Conservation (phyloP, 2,113 vertebrate genomes). For the Proterorhinus semilunaris region DNA sequence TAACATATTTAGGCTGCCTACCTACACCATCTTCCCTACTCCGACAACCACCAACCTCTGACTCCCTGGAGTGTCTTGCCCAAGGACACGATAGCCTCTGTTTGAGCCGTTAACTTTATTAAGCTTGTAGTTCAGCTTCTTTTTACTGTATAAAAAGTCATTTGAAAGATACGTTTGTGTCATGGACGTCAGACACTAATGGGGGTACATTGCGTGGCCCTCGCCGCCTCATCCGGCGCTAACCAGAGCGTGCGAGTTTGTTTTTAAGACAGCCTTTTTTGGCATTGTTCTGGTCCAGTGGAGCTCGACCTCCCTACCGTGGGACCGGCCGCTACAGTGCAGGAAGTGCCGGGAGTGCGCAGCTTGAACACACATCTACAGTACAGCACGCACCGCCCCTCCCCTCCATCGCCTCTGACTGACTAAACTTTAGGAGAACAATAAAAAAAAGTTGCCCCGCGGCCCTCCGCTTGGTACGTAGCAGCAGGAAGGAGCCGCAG, state of each 20-base stretch:
- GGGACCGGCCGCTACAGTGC: conserved; percentile 66
- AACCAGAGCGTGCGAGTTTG: conserved; percentile 68
- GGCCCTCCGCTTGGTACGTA: conserved; percentile 55
- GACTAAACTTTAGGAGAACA: conserved; percentile 63
- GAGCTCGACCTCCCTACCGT: conserved; percentile 63
- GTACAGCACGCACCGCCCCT: conserved; percentile 35
- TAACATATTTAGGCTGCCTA: too few species aligned
- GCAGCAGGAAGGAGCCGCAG: conserved; percentile 62
- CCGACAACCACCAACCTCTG: too few species aligned
- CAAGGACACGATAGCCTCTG: too few species aligned
- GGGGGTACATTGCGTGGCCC: conserved; percentile 18
- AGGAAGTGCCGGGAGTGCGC: conserved; percentile 66
- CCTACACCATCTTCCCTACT: too few species aligned
- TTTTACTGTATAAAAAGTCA: too few species aligned
- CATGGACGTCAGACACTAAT: neutral
- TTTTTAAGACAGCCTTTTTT: conserved; percentile 71
- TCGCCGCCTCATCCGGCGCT: conserved; percentile 33
- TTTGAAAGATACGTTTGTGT: too few species aligned
- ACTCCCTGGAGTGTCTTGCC: too few species aligned
- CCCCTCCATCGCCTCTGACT: conserved; percentile 41
- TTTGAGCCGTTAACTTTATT: too few species aligned
- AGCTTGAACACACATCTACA: conserved; percentile 40
- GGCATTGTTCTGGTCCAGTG: conserved; percentile 71
- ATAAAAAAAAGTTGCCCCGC: conserved; percentile 67
- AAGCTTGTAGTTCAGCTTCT: too few species aligned